Evolutionary conservation across 2,113 vertebrate genomes (phyloP).

Genomic region (Phasianus colchicus): DNA sequence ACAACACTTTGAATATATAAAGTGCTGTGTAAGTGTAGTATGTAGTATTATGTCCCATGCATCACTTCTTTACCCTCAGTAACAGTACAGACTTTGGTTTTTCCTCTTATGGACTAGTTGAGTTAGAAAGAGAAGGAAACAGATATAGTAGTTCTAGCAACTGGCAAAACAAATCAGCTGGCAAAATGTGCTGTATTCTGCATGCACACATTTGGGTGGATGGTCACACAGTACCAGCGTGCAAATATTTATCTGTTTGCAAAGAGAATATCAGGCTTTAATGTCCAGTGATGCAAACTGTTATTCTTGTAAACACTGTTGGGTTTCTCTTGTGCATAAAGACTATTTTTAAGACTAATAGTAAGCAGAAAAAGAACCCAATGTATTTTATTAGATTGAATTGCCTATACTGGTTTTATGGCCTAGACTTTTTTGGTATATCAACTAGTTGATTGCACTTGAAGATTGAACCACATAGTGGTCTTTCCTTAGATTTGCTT

Average conservation of each 20-base stretch:
- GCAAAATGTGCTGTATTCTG: not conserved
- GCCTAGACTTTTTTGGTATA: not conserved
- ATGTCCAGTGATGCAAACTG: not conserved
- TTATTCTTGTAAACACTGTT: constrained; percentile 50
- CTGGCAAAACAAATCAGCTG: constrained; percentile 30
- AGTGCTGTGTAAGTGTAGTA: not conserved
- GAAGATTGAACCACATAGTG: constrained; percentile 2
- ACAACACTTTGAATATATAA: constrained; percentile 13
- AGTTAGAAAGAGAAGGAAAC: not conserved
- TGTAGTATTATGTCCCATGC: not conserved
- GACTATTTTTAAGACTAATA: constrained; percentile 12
- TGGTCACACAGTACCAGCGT: constrained; percentile 44
- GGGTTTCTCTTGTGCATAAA: constrained; percentile 37
- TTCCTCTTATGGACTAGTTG: not conserved
- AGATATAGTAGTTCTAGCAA: constrained; percentile 22
- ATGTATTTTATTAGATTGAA: constrained; percentile 26
- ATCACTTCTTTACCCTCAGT: not conserved
- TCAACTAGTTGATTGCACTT: not conserved
- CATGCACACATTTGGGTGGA: constrained; percentile 52
- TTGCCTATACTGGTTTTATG: constrained; percentile 14
- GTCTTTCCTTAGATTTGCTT: not conserved
- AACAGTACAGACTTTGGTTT: not conserved
- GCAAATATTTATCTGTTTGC: constrained; percentile 72
- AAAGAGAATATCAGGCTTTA: constrained; percentile 55
- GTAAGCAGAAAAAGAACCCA: not conserved